These are phyloP conservation scores for Drosophila fulvimacula DNA, from an alignment of 2,888 invertebrate genomes.

Conservation along the genomic window DNA sequence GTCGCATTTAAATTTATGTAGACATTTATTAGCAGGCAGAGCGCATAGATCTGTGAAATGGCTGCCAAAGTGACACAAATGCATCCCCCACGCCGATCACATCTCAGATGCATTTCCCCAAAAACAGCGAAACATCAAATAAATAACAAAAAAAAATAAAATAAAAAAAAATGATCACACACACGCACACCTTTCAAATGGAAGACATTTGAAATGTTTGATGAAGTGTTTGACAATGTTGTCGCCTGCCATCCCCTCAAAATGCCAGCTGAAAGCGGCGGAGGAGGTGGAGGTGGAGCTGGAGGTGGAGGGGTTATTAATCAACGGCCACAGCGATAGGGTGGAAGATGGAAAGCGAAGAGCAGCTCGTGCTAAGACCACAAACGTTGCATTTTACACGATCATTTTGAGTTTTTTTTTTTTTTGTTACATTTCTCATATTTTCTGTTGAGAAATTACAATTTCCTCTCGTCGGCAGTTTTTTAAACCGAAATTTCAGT, in stretches of 20 bases:
- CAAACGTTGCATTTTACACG: constrained; percentile 71
- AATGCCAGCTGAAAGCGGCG: constrained; percentile 35
- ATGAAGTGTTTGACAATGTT: constrained; percentile 78
- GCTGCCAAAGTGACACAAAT: constrained; percentile 69
- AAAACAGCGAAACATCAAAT: constrained; percentile 56
- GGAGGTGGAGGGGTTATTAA: constrained; percentile 50
- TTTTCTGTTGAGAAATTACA: constrained; percentile 67
- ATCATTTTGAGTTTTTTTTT: constrained; percentile 51
- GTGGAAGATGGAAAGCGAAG: constrained; percentile 30
- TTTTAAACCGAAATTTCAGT: constrained; percentile 8
- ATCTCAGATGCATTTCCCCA: constrained; percentile 39
- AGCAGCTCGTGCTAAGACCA: constrained; percentile 67
- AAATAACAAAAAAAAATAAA: constrained; percentile 49
- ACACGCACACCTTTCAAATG: constrained; percentile 38
- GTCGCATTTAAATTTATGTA: constrained; percentile 75
- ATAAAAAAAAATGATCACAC: constrained; percentile 17
- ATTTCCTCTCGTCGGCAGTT: constrained; percentile 47
- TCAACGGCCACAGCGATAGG: constrained; percentile 54
- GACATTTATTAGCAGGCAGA: constrained; percentile 81
- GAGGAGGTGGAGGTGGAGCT: constrained; percentile 12
- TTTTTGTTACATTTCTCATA: constrained; percentile 55
- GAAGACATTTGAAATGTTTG: constrained; percentile 62
- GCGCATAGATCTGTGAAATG: constrained; percentile 74
- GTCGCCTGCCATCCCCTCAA: constrained; percentile 47
- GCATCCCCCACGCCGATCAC: constrained; percentile 23